phyloP scores from a whole-genome alignment of 2,113 vertebrate species.

The Ptilorrhoa leucosticta region DNA sequence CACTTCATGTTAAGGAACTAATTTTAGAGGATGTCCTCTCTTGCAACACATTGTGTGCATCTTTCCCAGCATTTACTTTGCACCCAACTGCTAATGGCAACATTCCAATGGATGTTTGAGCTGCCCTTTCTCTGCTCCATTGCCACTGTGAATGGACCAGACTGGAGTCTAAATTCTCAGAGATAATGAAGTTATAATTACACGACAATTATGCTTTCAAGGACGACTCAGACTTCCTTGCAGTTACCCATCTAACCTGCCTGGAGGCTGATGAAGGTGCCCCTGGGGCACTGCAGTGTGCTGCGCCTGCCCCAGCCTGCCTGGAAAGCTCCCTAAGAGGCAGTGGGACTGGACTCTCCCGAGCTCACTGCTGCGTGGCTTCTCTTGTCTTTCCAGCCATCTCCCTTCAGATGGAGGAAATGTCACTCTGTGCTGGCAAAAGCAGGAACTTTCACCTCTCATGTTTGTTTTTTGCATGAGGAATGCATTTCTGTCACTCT shows the following conservation, averaged over 20 bases:
- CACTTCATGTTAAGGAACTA: background rate
- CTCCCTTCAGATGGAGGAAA: background rate
- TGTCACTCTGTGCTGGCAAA: background rate
- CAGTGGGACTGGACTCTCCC: background rate
- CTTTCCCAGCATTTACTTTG: background rate
- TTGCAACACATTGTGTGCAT: background rate
- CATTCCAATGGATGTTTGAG: fast-evolving
- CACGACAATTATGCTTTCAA: background rate
- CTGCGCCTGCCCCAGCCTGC: background rate
- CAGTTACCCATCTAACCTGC: background rate
- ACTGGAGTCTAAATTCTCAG: background rate
- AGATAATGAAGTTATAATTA: background rate
- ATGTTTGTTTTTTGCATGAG: background rate
- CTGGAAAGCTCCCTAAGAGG: background rate
- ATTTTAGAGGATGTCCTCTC: background rate
- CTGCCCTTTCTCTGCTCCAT: background rate
- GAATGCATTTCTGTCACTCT: background rate
- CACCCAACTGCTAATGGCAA: background rate
- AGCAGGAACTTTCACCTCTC: background rate
- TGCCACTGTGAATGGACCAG: background rate
- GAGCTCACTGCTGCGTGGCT: fast-evolving
- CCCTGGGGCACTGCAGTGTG: fast-evolving
- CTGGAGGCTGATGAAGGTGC: background rate
- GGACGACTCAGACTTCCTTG: background rate
- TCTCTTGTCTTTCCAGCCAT: background rate